Base-by-base conservation (phyloP, 1,140 invertebrate species). In the Drosophila seguyi region DNA sequence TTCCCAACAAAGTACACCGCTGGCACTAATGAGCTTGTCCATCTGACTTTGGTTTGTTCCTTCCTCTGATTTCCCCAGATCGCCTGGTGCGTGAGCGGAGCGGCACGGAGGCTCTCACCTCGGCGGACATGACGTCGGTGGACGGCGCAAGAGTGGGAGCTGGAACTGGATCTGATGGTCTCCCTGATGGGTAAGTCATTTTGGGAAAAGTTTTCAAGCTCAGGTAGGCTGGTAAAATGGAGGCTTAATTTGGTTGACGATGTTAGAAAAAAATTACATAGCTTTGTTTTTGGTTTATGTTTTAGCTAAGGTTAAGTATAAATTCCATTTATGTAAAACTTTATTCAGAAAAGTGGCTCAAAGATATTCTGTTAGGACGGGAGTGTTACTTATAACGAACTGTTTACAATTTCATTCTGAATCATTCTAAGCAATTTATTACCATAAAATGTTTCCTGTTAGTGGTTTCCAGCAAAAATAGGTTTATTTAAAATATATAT, bases 31-130 rank as follows among this genome's bases (percentile, higher is more conserved):
- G 68, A 66, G 59, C 38, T 36, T 39, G 25, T 47, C 48, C n/a
- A n/a, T 78, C 38, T 58, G 41, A 38, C 44, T 39, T n/a, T 44
- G 11, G 8, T 41, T 45, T 36, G 41, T 4, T n/a, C 25, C 36
- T n/a, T 16, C 8, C 31, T 53, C 31, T 61, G 50, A 8, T 11
- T 45, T 50, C 11, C 31, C 20, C 53, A 92, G 91, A 92, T 65
- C 91, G 91, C n/a, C 56, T 92, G 29, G 91, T 92, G 56, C 83
- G 90, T 73, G 91, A 91, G 41, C 69, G 87, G 4, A 92, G 87
- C 34, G 91, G 87, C 50, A 92, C 91, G 16, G 91, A 92, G 57
- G 84, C 91, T 18, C 76, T 92, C n/a, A 92, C 91, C 16, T 92
- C 91, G 13, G 91, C 91, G 25, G 91, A 92, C 63, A 92, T 92